Evolutionary conservation across 2,888 invertebrate species (phyloP), one percentile per base, ranked within the genome.

Genomic region (Cenopis cana): DNA sequence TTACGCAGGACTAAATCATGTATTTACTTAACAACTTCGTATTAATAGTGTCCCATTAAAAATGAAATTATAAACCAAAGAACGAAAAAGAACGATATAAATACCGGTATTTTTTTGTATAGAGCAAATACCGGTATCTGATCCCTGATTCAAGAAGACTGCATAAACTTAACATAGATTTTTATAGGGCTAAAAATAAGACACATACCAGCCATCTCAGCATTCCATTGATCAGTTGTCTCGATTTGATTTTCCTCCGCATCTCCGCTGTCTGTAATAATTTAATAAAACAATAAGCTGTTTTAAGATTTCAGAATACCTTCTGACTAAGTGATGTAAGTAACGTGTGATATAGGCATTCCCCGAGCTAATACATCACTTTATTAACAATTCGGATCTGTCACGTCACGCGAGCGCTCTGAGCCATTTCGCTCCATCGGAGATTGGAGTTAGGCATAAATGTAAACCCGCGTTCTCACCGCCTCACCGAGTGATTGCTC

Each of bases 191-290:
- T n/a, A 18, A n/a, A 41, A 41, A 36, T 18, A 54, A 54, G 20
- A 55, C 46, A 64, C 75, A 29, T 56, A 75, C 75, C 73, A n/a
- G 71, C 57, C 29, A 72, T 46, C 46, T 60, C 66, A 17, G 73
- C 24, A 2, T 69, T 73, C 64, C 60, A 60, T 57, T 69, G 67
- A 50, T 73, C 73, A 60, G 67, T 50, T 67, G 66, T 59, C 33
- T 74, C 72, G 61, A 73, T 59, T 60, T 77, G 71, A 69, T 78
- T 76, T 50, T 72, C 76, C 17, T 81, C 79, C 33, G 74, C 75
- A 20, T 82, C 82, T 11, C 83, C 84, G 60, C 68, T 78, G 57
- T 82, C 86, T 85, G 76, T 3, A 82, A 80, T 70, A 78, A 76
- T 85, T 76, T 3, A 82, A 80, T 70, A 78, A 76, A 68, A 62